Evolutionary conservation across 2,888 invertebrate species (phyloP).

Genomic region (Drosophila putrida): DNA sequence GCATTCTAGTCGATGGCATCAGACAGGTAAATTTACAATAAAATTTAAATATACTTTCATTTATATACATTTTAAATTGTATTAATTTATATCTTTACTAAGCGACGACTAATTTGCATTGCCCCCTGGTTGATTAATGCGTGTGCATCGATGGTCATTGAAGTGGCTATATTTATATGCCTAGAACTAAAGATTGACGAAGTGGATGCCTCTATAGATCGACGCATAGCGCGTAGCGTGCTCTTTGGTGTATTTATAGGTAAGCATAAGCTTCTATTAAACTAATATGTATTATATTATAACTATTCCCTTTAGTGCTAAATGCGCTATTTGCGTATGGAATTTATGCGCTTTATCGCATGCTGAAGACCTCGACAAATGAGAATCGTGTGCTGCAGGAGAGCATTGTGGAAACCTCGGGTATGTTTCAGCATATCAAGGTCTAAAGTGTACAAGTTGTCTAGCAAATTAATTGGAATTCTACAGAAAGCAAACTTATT

Average conservation of each 20-base stretch:
- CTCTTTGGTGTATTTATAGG: slow-evolving; percentile 80
- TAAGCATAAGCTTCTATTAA: slow-evolving; percentile 22
- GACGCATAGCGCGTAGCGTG: slow-evolving; percentile 80
- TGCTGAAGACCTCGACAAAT: slow-evolving; percentile 72
- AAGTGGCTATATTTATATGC: slow-evolving; percentile 77
- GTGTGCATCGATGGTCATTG: slow-evolving; percentile 75
- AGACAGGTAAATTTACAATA: slow-evolving; percentile 66
- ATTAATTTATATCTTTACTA: no score
- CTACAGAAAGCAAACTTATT: slow-evolving; percentile 58
- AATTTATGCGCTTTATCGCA: slow-evolving; percentile 79
- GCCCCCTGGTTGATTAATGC: slow-evolving; percentile 82
- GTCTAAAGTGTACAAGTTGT: slow-evolving; percentile 58
- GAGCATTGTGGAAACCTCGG: slow-evolving; percentile 80
- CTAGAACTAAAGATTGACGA: slow-evolving; percentile 83
- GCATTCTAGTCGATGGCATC: slow-evolving; percentile 81
- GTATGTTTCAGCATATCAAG: slow-evolving; percentile 82
- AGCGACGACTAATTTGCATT: slow-evolving; percentile 83
- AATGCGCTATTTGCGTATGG: slow-evolving; percentile 80
- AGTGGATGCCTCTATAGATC: slow-evolving; percentile 79
- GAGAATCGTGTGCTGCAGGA: slow-evolving; percentile 79
- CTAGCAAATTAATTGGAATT: slow-evolving; percentile 31
- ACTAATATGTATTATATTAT: background rate
- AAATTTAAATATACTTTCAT: background rate
- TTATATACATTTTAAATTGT: background rate
- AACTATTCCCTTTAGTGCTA: slow-evolving; percentile 57